Percentiles rank a stretch among this genome's conserved stretches.
phyloP scores from a whole-genome alignment of 2,888 invertebrate genomes.

The Antheraea yamamai region DNA sequence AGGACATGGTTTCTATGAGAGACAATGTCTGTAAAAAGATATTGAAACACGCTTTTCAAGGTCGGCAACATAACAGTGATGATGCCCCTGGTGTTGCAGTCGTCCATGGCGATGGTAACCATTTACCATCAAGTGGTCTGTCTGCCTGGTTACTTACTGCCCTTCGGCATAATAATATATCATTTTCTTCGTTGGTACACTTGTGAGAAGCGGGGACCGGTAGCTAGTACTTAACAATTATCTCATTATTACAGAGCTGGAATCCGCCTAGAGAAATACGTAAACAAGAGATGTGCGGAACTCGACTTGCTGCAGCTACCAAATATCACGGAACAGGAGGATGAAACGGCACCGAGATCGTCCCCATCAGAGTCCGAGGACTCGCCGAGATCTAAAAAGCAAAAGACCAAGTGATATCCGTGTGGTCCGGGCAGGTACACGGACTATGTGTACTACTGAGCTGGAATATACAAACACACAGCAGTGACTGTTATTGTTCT shows the following conservation, averaged over 20 bases:
- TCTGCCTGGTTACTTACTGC: too few relatives aligned
- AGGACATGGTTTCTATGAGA: too few relatives aligned
- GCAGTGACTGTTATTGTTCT: neutral
- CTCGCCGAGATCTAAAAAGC: conserved; percentile 48
- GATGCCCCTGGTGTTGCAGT: too few relatives aligned
- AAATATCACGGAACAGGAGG: conserved; percentile 54
- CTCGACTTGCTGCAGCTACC: conserved; percentile 80
- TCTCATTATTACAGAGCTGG: conserved; percentile 85
- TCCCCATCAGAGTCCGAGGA: conserved; percentile 38
- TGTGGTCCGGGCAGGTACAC: conserved; percentile 37
- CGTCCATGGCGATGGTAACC: too few relatives aligned
- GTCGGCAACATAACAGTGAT: too few relatives aligned
- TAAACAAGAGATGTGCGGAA: conserved; percentile 87
- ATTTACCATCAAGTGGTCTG: too few relatives aligned
- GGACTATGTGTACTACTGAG: conserved; percentile 59
- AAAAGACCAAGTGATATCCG: conserved; percentile 59
- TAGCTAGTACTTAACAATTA: neutral
- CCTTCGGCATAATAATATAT: too few relatives aligned
- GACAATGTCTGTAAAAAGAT: too few relatives aligned
- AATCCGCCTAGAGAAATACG: conserved; percentile 85
- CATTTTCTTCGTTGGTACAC: too few relatives aligned
- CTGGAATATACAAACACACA: neutral
- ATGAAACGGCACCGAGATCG: conserved; percentile 24
- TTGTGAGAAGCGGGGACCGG: too few relatives aligned
- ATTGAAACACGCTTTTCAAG: too few relatives aligned